Conservation (phyloP, 2,888 invertebrate species). For the Caradrina kadenii region DNA sequence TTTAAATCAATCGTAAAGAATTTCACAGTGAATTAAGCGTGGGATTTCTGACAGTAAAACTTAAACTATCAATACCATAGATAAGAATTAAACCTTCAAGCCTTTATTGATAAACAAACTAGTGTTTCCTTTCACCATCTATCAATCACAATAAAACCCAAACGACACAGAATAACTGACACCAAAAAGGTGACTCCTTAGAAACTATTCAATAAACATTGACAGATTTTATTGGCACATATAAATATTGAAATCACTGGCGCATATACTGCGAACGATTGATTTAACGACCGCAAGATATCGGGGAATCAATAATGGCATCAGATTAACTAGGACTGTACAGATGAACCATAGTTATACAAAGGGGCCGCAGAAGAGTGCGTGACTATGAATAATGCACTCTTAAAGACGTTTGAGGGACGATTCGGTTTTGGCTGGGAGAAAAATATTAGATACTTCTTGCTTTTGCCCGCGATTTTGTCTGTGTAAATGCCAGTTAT, state of each 20-base stretch:
- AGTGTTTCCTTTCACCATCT: neutral
- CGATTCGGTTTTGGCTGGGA: slow-evolving; percentile 18
- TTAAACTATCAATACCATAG: neutral
- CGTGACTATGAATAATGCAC: slow-evolving; percentile 84
- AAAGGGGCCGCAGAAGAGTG: slow-evolving; percentile 75
- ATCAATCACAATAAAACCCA: slow-evolving; percentile 21
- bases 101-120: slow-evolving; percentile 27
- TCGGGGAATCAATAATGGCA: slow-evolving; percentile 78
- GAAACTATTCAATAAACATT: slow-evolving; percentile 59
- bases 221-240: slow-evolving; percentile 42
- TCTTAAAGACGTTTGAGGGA: slow-evolving; percentile 62
- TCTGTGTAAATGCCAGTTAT: no score
- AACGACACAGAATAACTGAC: slow-evolving; percentile 43
- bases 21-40: no score
- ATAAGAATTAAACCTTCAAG: neutral
- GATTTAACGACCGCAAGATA: slow-evolving; percentile 66
- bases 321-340: slow-evolving; percentile 80
- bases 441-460: slow-evolving; percentile 15
- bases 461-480: no score
- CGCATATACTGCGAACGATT: slow-evolving; percentile 48
- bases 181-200: slow-evolving; percentile 19
- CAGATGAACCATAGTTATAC: slow-evolving; percentile 79
- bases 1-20: no score
- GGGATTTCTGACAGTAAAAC: no score
- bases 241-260: slow-evolving; percentile 55